Evolutionary conservation across 1,140 invertebrate genomes (phyloP), one percentile per base, ranked within the genome.

Genomic region (Cheumatopsyche charites): DNA sequence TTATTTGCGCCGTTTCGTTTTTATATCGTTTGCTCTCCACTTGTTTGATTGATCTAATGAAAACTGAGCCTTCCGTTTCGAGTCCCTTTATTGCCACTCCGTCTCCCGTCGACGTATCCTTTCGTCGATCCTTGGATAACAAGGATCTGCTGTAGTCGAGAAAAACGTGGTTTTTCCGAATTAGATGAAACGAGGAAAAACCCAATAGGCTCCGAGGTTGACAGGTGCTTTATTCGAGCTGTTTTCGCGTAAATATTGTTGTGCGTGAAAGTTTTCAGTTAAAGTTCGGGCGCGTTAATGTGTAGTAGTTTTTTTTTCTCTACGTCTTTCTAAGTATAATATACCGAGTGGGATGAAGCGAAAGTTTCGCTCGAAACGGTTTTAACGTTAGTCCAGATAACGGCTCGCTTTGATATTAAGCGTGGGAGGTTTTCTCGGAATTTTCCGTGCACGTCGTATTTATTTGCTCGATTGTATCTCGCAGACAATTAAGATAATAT

Each of bases 371-470:
- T 6, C 13, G 43, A 15, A 68, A 68, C 26, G 43, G 67, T 42
- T 52, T 68, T 68, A 52, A 21, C 29, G 36, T 58, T 58, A 45
- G 29, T 25, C 15, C 13, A 68, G 67, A 68, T 68, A 68, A 68
- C 43, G 52, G 52, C 49, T 2, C 43, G 11, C 43, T 47, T 47
- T 47, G 11, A n/a, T 15, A 47, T 47, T 6, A 12, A 15, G 43
- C 43, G 43, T 47, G 43, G 11, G 11, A 12, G 11, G 11, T 47
- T 47, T 13, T 47, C 43, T 47, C 11, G 4, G 11, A 47, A n/a
- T 47, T 47, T 47, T 47, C 43, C 43, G 43, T 3, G 4, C 15
- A n/a, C 55, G 12, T 23, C 13, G 19, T 58, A 58, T 58, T 58
- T 58, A 58, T 58, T 17, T 58, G 55, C 21, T 36, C 3, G 55